phyloP scores from a whole-genome alignment of 2,797 vertebrate genomes.

The Microctenopoma stevenorrisi region DNA sequence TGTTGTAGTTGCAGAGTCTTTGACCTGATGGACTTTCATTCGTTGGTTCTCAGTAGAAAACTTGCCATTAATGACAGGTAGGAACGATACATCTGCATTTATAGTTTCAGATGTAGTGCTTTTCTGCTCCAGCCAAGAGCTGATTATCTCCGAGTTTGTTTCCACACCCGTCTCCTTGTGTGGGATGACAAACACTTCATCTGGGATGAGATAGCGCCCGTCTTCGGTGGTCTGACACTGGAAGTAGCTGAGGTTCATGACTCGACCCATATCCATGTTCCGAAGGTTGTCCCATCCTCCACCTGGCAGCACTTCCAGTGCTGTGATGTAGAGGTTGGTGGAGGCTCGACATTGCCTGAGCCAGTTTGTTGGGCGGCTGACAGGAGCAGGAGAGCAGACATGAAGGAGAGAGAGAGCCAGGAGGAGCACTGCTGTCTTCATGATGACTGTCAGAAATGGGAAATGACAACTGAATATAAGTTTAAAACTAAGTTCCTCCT shows the following conservation, averaged over 20 bases:
- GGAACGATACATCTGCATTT: slow-evolving; percentile 85
- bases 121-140: slow-evolving; percentile 87
- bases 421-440: slow-evolving; percentile 44
- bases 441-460: slow-evolving; percentile 46
- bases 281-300: slow-evolving; percentile 95
- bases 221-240: slow-evolving; percentile 91
- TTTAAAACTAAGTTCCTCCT: no score
- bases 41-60: slow-evolving; percentile 87
- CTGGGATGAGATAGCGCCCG: slow-evolving; percentile 88
- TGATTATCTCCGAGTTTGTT: slow-evolving; percentile 89
- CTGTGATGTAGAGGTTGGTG: slow-evolving; percentile 72
- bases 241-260: slow-evolving; percentile 87
- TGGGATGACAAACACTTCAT: slow-evolving; percentile 89
- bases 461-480: not conserved
- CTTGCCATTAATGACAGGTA: slow-evolving; percentile 84
- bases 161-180: slow-evolving; percentile 90
- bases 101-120: slow-evolving; percentile 85
- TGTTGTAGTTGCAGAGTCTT: slow-evolving; percentile 82
- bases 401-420: slow-evolving; percentile 59
- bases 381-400: slow-evolving; percentile 47
- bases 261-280: slow-evolving; percentile 90
- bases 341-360: slow-evolving; percentile 81
- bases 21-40: slow-evolving; percentile 90
- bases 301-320: slow-evolving; percentile 90
- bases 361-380: slow-evolving; percentile 71